phyloP scores from a whole-genome alignment of 2,797 vertebrate species.

The Denticeps clupeoides region DNA sequence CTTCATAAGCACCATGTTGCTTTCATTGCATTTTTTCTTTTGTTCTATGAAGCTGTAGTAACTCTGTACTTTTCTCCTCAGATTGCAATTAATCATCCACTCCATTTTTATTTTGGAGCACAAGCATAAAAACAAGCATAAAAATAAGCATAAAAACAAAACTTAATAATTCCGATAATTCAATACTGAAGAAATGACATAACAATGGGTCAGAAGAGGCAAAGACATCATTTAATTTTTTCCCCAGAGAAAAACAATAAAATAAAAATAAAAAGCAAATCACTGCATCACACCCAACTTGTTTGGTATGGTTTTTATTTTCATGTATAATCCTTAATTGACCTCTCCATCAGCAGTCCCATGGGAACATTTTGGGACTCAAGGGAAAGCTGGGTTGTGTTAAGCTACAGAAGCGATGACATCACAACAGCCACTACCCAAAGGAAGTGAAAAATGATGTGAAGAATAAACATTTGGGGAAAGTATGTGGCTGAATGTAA shows the following conservation, averaged over 20 bases:
- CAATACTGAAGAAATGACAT: constrained; percentile 5
- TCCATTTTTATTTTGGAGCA: too few species aligned
- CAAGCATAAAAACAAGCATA: too few species aligned
- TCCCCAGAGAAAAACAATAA: constrained; percentile 65
- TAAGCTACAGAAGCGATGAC: constrained; percentile 29
- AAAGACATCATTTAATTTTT: constrained; percentile 59
- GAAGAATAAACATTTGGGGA: constrained; percentile 1
- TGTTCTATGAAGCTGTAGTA: too few species aligned
- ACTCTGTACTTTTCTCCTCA: too few species aligned
- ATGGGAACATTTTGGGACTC: constrained; percentile 24
- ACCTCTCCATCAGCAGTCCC: constrained; percentile 29
- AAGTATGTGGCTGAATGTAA: constrained; percentile 10
- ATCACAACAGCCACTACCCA: constrained; percentile 34
- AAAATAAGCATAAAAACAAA: too few species aligned
- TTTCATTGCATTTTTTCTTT: too few species aligned
- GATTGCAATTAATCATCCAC: too few species aligned
- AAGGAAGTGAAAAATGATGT: constrained; percentile 15
- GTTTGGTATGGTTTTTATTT: constrained; percentile 26
- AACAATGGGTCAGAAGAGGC: constrained; percentile 21
- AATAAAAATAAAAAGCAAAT: constrained; percentile 35
- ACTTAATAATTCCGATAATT: background rate
- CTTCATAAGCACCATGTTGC: too few species aligned
- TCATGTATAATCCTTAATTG: constrained; percentile 17
- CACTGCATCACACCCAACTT: constrained; percentile 36
- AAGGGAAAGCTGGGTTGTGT: constrained; percentile 16